These are phyloP conservation scores for Rhynchonycteris naso DNA, from an alignment of 2,797 vertebrate species.

Conservation along the genomic window DNA sequence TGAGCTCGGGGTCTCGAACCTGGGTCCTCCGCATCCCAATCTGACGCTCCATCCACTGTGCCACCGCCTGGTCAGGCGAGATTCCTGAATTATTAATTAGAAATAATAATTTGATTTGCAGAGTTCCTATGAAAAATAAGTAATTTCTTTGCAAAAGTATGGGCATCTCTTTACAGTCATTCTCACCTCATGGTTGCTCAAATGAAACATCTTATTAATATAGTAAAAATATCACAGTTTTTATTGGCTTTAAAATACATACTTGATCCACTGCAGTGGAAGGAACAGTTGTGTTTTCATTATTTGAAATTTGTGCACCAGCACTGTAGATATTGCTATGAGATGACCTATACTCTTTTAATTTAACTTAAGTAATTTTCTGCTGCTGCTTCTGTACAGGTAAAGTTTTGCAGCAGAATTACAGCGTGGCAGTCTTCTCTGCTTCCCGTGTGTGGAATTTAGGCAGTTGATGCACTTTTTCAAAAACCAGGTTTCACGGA, in stretches of 20 bases:
- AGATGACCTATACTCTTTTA: neutral
- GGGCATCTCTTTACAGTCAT: neutral
- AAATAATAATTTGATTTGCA: neutral
- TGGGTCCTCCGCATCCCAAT: too few species aligned
- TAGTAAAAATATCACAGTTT: neutral
- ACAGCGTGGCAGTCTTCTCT: neutral
- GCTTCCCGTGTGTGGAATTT: neutral
- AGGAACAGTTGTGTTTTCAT: neutral
- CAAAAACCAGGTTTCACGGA: neutral
- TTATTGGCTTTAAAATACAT: neutral
- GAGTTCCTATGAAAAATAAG: neutral
- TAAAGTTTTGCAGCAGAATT: neutral
- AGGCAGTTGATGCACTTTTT: neutral
- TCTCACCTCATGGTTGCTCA: neutral
- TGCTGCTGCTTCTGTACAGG: neutral
- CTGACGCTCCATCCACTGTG: too few species aligned
- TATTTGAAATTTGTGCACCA: neutral
- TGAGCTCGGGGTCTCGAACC: too few species aligned
- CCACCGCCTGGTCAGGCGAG: too few species aligned
- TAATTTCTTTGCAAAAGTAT: neutral
- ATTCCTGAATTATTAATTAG: neutral
- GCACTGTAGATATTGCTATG: neutral
- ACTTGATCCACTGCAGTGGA: neutral
- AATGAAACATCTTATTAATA: neutral
- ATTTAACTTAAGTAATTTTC: neutral